phyloP scores from a whole-genome alignment of 1,140 invertebrate genomes.

The Carcinoscorpius rotundicauda region DNA sequence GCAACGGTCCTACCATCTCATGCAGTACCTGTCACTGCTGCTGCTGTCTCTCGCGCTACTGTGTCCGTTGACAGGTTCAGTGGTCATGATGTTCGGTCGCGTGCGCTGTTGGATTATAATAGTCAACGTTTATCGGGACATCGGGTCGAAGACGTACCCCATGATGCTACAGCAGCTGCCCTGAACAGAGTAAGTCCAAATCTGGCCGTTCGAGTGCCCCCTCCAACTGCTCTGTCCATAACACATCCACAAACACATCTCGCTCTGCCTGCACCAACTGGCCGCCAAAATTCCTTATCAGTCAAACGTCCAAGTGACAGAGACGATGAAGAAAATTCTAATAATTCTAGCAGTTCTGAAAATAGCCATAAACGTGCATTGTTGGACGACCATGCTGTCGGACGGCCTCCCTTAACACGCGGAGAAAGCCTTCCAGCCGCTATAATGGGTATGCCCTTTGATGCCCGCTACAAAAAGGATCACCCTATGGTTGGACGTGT shows the following conservation, averaged over 20 bases:
- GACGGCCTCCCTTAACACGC: constrained; percentile 63
- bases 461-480: constrained; percentile 48
- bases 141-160: constrained; percentile 4
- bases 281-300: constrained; percentile 2
- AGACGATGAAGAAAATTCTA: constrained; percentile 14
- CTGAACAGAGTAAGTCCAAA: constrained; percentile 16
- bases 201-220: not conserved
- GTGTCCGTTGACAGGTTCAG: constrained; percentile 1
- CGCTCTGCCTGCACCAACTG: not conserved
- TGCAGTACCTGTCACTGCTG: not conserved
- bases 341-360: not conserved
- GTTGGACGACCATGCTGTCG: constrained; percentile 11
- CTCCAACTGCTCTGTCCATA: constrained; percentile 4
- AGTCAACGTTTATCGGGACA: constrained; percentile 9
- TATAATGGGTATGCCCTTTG: constrained; percentile 36
- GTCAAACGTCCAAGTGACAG: constrained; percentile 3
- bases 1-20: not conserved
- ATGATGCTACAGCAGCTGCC: constrained; percentile 9
- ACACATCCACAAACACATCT: constrained; percentile 4
- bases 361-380: constrained; percentile 2
- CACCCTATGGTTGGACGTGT: constrained; percentile 52
- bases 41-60: not conserved
- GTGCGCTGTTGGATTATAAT: constrained; percentile 14
- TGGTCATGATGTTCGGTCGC: constrained; percentile 4
- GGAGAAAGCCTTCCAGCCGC: constrained; percentile 81